Conservation (phyloP, 2,113 vertebrate species). For the Merops nubicus region DNA sequence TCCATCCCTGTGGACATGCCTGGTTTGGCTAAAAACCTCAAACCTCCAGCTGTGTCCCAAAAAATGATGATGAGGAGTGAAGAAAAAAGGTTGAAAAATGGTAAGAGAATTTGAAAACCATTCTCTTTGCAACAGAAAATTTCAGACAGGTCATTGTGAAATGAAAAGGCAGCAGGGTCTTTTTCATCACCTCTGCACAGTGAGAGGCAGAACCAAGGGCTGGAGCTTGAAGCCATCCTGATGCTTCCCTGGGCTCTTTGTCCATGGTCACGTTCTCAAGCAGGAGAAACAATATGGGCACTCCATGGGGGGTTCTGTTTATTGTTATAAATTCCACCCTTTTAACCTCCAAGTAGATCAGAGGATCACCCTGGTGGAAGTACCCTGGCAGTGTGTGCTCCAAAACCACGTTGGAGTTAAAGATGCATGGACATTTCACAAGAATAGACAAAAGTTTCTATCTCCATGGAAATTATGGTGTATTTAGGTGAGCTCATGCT, state of each 20-base stretch:
- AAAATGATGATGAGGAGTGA: not conserved
- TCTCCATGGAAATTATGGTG: not conserved
- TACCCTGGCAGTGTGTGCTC: not conserved
- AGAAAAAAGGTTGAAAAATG: not conserved
- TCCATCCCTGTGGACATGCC: not conserved
- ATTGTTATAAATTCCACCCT: not conserved
- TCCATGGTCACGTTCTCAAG: not conserved
- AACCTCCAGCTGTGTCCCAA: no score
- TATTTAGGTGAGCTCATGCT: not conserved
- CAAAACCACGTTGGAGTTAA: not conserved
- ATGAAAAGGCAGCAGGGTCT: not conserved
- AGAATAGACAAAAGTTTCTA: not conserved
- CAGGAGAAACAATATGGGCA: no score
- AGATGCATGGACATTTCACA: not conserved
- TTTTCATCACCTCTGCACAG: not conserved
- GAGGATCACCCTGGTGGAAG: not conserved
- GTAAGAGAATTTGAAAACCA: not conserved
- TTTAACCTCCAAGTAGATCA: not conserved
- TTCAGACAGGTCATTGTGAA: not conserved
- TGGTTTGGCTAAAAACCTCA: no score
- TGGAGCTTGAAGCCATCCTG: not conserved
- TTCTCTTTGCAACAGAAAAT: not conserved
- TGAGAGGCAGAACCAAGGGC: accelerated
- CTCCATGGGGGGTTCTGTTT: not conserved
- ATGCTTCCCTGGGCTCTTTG: not conserved